These are phyloP conservation scores for Corvus hawaiiensis DNA, from an alignment of 2,113 vertebrate genomes.

Conservation along the genomic window DNA sequence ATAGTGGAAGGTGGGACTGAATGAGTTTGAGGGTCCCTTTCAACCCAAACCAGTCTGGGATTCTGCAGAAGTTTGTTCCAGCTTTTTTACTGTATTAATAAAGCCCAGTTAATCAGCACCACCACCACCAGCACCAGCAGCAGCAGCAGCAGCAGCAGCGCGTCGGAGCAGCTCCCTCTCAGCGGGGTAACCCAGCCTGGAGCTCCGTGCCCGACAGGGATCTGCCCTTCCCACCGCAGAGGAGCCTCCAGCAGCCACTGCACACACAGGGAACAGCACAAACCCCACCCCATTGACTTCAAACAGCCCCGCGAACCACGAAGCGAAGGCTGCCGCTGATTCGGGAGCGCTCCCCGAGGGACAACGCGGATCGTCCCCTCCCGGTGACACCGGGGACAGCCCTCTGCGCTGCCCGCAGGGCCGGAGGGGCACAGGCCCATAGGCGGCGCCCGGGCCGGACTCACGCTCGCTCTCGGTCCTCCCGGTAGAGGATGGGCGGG, in stretches of 20 bases:
- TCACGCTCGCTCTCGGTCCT: slow-evolving; percentile 91
- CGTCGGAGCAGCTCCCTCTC: background rate
- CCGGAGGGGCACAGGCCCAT: background rate
- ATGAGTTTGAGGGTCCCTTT: background rate
- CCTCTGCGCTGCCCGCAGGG: too few relatives aligned
- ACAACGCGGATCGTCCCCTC: background rate
- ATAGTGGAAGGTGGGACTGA: rapidly evolving
- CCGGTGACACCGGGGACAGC: rapidly evolving
- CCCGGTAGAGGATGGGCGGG: slow-evolving; percentile 79
- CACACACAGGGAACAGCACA: rapidly evolving
- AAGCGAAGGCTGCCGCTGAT: background rate
- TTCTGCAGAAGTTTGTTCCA: rapidly evolving
- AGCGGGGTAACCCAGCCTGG: background rate
- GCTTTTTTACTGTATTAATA: rapidly evolving
- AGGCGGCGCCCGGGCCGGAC: background rate
- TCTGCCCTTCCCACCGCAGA: background rate
- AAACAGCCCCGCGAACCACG: too few relatives aligned
- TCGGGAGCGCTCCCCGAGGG: background rate
- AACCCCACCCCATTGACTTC: too few relatives aligned
- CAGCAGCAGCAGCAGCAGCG: rapidly evolving
- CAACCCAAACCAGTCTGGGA: background rate
- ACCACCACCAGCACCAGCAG: too few relatives aligned
- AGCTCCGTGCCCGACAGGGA: background rate
- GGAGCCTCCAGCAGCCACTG: rapidly evolving
- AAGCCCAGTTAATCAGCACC: rapidly evolving